A percentile compares a stretch with the other conserved stretches of the same genome.
These are phyloP conservation scores for Fulmarus glacialis DNA, from an alignment of 2,113 vertebrate species.

Conservation along the genomic window DNA sequence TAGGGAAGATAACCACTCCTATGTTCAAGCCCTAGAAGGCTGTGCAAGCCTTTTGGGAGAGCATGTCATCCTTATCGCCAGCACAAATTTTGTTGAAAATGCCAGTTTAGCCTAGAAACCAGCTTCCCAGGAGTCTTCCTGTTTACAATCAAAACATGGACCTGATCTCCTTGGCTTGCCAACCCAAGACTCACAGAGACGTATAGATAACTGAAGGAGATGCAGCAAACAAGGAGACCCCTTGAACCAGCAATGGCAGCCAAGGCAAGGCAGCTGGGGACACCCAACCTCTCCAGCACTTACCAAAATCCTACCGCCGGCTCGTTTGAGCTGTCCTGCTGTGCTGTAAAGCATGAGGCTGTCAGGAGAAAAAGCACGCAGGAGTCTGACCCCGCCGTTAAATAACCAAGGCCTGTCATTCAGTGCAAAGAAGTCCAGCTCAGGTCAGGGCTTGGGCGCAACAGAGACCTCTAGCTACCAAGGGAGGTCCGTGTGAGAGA, in stretches of 20 bases:
- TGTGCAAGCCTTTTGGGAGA: neutral
- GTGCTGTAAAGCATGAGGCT: neutral
- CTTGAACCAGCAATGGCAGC: neutral
- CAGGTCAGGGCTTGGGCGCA: neutral
- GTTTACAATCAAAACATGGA: neutral
- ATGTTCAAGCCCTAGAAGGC: neutral
- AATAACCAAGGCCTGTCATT: neutral
- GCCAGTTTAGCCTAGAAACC: neutral
- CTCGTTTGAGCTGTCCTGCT: neutral
- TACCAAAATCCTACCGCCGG: neutral
- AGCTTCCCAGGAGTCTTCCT: neutral
- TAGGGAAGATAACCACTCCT: neutral
- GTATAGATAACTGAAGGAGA: neutral
- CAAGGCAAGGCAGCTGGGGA: neutral
- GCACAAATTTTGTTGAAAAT: neutral
- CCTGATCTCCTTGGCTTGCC: neutral
- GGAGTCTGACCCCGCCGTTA: neutral
- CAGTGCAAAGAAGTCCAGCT: neutral
- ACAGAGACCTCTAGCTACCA: neutral
- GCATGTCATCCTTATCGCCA: neutral
- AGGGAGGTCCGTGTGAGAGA: neutral
- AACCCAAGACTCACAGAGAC: neutral
- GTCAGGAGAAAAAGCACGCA: neutral
- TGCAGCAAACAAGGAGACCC: fast-evolving
- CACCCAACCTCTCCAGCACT: neutral